Evolutionary conservation across 2,797 vertebrate genomes (phyloP), one percentile per base, ranked within the genome.

Genomic region (Margarornis squamiger): DNA sequence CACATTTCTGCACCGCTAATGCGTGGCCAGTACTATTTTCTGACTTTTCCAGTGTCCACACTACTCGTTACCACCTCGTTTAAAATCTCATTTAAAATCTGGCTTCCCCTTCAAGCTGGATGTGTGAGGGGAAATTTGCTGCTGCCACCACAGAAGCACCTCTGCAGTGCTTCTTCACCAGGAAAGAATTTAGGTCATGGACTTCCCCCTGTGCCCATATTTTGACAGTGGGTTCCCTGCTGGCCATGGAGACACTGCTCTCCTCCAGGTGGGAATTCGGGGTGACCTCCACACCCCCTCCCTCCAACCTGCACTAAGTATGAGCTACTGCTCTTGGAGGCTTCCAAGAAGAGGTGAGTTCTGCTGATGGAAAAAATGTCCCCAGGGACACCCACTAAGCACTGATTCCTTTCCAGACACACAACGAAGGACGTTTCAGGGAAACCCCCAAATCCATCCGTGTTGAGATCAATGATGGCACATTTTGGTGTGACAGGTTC

Each of bases 371-470:
- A 82, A 45, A 61, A 61, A 61, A 24, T 6, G 30, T 26, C 8
- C 38, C 23, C 6, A n/a, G 51, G 14, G 19, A 52, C 22, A 36
- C 4, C 36, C 26, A 23, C 54, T 13, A 43, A 73, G 16, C 27
- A 6, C 63, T 5, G 16, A 38, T 14, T 76, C n/a, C 36, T 51
- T 36, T 39, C n/a, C 5, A 12, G 43, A 20, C 26, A 24, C 4
- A 0, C 1, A 0, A 5, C 2, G 22, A 46, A 46, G 34, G 59
- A 43, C 11, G 1, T 6, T 15, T 18, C 14, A 16, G 65, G 45
- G 52, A 48, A 73, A 57, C 2, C n/a, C 14, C 32, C 18, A 68
- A 27, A 7, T 23, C 83, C 58, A 22, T 23, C 70, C 11, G 18
- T 46, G 12, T 1, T 2, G 18, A 81, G 73, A 34, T 16, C 55